Evolutionary conservation across 2,888 invertebrate species (phyloP).

Genomic region (Drosophila atripex): DNA sequence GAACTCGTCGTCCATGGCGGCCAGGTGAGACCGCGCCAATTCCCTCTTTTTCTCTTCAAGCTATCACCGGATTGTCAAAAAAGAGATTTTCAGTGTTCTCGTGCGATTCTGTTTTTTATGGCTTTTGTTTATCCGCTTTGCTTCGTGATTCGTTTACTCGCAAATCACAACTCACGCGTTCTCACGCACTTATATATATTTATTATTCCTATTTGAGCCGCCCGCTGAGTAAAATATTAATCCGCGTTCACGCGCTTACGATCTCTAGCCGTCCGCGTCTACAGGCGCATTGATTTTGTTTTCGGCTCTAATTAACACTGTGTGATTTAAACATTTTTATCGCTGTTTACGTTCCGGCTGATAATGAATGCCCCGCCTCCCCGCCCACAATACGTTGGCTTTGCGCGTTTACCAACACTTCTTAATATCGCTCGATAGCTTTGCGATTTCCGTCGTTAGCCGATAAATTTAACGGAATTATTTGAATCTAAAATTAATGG

Average conservation of each 20-base stretch:
- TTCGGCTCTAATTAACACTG: slow-evolving; percentile 76
- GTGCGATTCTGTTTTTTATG: slow-evolving; percentile 55
- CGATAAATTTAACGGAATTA: background rate
- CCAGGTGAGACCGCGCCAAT: background rate
- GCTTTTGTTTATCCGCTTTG: slow-evolving; percentile 76
- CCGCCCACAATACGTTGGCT: background rate
- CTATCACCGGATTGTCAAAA: slow-evolving; percentile 8
- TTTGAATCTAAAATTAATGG: background rate
- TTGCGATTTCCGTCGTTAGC: background rate
- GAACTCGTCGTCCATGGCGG: slow-evolving; percentile 83
- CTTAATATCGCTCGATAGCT: background rate
- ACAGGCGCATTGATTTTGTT: slow-evolving; percentile 78
- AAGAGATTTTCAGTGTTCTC: slow-evolving; percentile 17
- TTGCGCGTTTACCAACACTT: background rate
- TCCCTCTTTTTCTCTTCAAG: background rate
- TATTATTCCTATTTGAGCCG: slow-evolving; percentile 15
- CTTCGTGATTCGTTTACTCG: slow-evolving; percentile 69
- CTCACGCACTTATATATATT: slow-evolving; percentile 35
- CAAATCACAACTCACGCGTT: slow-evolving; percentile 70
- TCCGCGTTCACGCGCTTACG: slow-evolving; percentile 56
- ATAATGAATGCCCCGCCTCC: slow-evolving; percentile 32
- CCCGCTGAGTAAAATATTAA: slow-evolving; percentile 31
- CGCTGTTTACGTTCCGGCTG: slow-evolving; percentile 75
- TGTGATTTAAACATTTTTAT: slow-evolving; percentile 79
- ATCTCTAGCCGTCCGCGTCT: slow-evolving; percentile 66